A percentile compares a stretch with the other conserved stretches of the same genome.
Evolutionary conservation across 2,888 invertebrate species (phyloP).

Genomic region (Craniophora ligustri): DNA sequence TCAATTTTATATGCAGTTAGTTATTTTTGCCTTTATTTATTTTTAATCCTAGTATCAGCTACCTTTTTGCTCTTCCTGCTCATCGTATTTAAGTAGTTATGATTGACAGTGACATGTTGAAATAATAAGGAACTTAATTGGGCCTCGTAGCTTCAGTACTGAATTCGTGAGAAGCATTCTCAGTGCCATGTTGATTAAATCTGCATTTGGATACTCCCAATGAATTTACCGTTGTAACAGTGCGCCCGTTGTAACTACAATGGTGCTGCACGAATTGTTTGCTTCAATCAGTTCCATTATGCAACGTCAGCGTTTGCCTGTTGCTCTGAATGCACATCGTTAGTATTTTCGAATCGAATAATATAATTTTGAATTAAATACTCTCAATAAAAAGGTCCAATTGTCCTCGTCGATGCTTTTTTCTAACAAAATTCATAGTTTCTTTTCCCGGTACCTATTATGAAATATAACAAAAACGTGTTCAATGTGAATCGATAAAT

Average conservation of each 20-base stretch:
- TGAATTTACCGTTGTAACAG: conserved; percentile 26
- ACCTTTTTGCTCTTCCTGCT: no score
- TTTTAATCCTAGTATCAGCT: no score
- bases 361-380: conserved; percentile 19
- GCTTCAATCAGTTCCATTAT: conserved; percentile 32
- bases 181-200: conserved; percentile 4
- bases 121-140: neutral
- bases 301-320: conserved; percentile 19
- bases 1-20: conserved; percentile 3
- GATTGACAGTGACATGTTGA: conserved; percentile 15
- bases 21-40: conserved; percentile 33
- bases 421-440: conserved; percentile 20
- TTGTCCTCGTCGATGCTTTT: conserved; percentile 36
- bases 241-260: conserved; percentile 26
- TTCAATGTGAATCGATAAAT: conserved; percentile 48
- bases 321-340: conserved; percentile 6
- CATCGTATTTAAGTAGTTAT: neutral
- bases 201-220: conserved; percentile 21
- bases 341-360: conserved; percentile 14
- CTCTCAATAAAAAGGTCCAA: conserved; percentile 18
- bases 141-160: neutral
- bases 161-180: neutral
- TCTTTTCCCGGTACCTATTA: conserved; percentile 14
- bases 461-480: conserved; percentile 42
- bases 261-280: conserved; percentile 39